Conservation (phyloP, 2,888 invertebrate species). For the Pocota personata region DNA sequence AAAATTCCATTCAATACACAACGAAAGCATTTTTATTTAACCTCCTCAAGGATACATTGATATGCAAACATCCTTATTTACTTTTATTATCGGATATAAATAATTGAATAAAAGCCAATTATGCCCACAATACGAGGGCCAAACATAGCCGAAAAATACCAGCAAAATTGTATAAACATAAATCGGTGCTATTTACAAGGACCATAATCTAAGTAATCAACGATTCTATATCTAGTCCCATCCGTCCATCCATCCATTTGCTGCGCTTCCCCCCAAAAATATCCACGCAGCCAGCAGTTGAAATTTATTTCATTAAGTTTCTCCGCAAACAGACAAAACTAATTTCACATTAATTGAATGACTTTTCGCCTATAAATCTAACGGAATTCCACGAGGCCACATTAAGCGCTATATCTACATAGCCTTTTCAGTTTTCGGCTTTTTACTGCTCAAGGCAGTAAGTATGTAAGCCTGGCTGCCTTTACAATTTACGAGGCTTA, state of each 20-base stretch:
- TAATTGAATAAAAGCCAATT: constrained; percentile 54
- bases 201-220: constrained; percentile 47
- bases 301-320: constrained; percentile 42
- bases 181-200: constrained; percentile 39
- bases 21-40: background rate
- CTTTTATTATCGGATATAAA: constrained; percentile 45
- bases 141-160: background rate
- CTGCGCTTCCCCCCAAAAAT: background rate
- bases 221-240: background rate
- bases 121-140: background rate
- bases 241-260: background rate
- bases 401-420: background rate
- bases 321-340: constrained; percentile 43
- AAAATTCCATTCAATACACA: background rate
- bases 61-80: constrained; percentile 18
- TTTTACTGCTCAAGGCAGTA: constrained; percentile 19
- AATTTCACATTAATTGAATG: constrained; percentile 55
- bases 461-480: background rate
- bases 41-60: background rate
- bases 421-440: constrained; percentile 26
- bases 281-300: constrained; percentile 7
- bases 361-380: constrained; percentile 59
- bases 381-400: constrained; percentile 19
- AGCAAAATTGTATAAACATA: constrained; percentile 25
- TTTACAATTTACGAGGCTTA: constrained; percentile 14